These are phyloP conservation scores for Scaptomyza pallida DNA, from an alignment of 1,140 invertebrate genomes.

Conservation along the genomic window DNA sequence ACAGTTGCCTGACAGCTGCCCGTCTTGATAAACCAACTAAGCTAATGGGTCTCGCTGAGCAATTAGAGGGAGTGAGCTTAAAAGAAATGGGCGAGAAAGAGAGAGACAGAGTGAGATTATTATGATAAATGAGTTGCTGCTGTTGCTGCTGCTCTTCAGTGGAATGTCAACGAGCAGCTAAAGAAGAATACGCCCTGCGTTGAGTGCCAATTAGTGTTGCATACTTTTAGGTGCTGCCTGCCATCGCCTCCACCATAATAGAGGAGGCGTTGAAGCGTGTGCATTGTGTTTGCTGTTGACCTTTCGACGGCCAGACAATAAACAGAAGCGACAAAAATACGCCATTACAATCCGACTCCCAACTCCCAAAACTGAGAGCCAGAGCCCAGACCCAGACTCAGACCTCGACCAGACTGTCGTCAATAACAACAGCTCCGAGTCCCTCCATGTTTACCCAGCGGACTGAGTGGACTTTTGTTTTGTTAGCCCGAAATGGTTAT, in stretches of 20 bases:
- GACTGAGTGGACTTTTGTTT: constrained; percentile 44
- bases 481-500: constrained; percentile 37
- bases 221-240: constrained; percentile 67
- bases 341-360: constrained; percentile 24
- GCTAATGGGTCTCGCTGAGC: constrained; percentile 63
- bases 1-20: constrained; percentile 50
- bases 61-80: constrained; percentile 44
- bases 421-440: constrained; percentile 52
- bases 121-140: constrained; percentile 75
- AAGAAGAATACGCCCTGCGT: constrained; percentile 21
- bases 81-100: neutral
- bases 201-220: constrained; percentile 73
- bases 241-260: constrained; percentile 37
- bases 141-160: constrained; percentile 18
- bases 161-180: constrained; percentile 20
- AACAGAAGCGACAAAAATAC: constrained; percentile 43
- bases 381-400: neutral
- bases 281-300: constrained; percentile 65
- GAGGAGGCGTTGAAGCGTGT: constrained; percentile 47
- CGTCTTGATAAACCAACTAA: constrained; percentile 62
- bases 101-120: constrained; percentile 41
- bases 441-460: constrained; percentile 50
- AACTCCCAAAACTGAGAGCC: too few relatives aligned
- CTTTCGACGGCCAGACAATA: constrained; percentile 62
- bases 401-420: constrained; percentile 61